A percentile compares a stretch with the other conserved stretches of the same genome.
phyloP scores from a whole-genome alignment of 2,888 invertebrate genomes.

The Lasioglossum lativentre region DNA sequence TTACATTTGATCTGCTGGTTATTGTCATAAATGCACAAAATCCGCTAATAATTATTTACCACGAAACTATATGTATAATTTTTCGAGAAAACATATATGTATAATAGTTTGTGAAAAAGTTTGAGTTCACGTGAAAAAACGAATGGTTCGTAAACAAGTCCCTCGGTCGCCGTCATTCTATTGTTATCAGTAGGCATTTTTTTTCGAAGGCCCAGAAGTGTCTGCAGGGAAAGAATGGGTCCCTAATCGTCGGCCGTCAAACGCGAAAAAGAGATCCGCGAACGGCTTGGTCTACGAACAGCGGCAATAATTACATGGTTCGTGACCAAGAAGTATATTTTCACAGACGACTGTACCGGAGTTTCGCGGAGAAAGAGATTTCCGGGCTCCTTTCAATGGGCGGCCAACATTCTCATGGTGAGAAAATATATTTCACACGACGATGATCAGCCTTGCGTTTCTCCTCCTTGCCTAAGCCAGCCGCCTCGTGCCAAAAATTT shows the following conservation, averaged over 20 bases:
- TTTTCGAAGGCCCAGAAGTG: not conserved
- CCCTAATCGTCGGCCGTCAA: not conserved
- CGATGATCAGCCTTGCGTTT: slow-evolving; percentile 56
- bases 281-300: slow-evolving; percentile 18
- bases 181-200: not conserved
- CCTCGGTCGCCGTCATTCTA: not conserved
- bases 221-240: not conserved
- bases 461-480: slow-evolving; percentile 15
- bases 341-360: slow-evolving; percentile 67
- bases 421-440: slow-evolving; percentile 67
- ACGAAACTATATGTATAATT: too few relatives aligned
- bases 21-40: too few relatives aligned
- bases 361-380: slow-evolving; percentile 70
- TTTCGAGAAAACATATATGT: too few relatives aligned
- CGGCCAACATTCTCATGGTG: slow-evolving; percentile 61
- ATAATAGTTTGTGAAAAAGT: too few relatives aligned
- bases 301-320: slow-evolving; percentile 60
- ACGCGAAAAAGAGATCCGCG: slow-evolving; percentile 9
- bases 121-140: too few relatives aligned
- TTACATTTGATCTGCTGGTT: too few relatives aligned
- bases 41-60: too few relatives aligned
- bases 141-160: not conserved
- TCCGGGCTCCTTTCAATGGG: slow-evolving; percentile 71
- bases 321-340: slow-evolving; percentile 64
- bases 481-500: slow-evolving; percentile 17